Conservation (phyloP, 1,140 invertebrate species). For the Drosophila nannoptera region DNA sequence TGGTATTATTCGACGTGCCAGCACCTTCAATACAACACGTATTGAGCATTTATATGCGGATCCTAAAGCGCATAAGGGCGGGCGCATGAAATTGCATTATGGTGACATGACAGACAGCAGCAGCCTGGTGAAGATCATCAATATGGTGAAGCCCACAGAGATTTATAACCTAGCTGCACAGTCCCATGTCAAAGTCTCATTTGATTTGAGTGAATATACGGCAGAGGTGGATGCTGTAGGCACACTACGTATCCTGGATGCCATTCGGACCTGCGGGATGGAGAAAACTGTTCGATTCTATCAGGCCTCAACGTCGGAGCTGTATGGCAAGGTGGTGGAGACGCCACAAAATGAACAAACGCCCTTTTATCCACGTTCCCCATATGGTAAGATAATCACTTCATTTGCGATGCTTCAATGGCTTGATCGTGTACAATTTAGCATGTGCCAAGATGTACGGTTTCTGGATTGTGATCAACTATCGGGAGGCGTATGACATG, state of each 20-base stretch:
- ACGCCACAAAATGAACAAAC: constrained; percentile 98
- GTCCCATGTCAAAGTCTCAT: constrained; percentile 98
- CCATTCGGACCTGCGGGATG: constrained; percentile 94
- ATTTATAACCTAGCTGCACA: constrained; percentile 99
- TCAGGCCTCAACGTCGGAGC: constrained; percentile 98
- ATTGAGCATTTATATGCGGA: constrained; percentile 98
- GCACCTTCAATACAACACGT: constrained; percentile 97
- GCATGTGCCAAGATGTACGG: constrained; percentile 99
- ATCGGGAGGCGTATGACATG: constrained; percentile 98
- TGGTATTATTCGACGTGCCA: constrained; percentile 95
- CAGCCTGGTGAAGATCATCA: constrained; percentile 97
- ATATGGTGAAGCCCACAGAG: constrained; percentile 91
- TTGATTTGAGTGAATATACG: constrained; percentile 99
- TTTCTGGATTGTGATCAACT: constrained; percentile 99
- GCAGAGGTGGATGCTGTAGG: constrained; percentile 99
- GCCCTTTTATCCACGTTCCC: constrained; percentile 99
- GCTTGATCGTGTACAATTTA: constrained; percentile 74
- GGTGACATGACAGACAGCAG: constrained; percentile 99
- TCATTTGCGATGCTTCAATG: not conserved
- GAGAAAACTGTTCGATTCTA: constrained; percentile 94
- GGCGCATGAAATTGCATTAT: constrained; percentile 97
- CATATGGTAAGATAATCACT: constrained; percentile 90
- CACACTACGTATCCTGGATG: constrained; percentile 95
- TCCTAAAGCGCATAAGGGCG: constrained; percentile 89
- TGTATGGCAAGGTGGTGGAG: constrained; percentile 98